Percentiles rank a stretch among this genome's conserved stretches.
phyloP scores from a whole-genome alignment of 2,113 vertebrate genomes.

The Passer domesticus region DNA sequence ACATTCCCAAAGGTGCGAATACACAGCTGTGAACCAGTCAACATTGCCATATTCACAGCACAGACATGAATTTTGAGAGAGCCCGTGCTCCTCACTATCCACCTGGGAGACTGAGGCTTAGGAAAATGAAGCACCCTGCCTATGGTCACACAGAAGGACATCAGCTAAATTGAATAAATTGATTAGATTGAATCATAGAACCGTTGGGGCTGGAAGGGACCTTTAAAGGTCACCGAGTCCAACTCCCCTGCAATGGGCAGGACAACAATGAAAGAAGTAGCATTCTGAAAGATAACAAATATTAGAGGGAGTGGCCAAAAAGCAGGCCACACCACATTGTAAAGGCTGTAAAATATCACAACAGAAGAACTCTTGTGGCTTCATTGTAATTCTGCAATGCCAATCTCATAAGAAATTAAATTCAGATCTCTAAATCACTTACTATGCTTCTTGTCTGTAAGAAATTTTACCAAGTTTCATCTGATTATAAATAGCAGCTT shows the following conservation, averaged over 20 bases:
- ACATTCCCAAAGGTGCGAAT: not conserved
- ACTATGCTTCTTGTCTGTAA: not conserved
- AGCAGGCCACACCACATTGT: not conserved
- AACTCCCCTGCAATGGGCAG: not conserved
- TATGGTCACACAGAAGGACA: not conserved
- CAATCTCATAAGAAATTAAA: not conserved
- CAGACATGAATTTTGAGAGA: not conserved
- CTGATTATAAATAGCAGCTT: not conserved
- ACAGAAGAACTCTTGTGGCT: not conserved
- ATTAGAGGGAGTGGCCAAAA: not conserved
- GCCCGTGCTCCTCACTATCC: not conserved
- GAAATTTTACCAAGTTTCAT: not conserved
- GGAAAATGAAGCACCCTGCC: not conserved
- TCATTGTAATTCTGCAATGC: not conserved
- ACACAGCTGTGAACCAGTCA: not conserved
- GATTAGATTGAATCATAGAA: not conserved
- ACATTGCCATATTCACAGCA: not conserved
- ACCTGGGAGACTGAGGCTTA: accelerated
- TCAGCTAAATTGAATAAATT: not conserved
- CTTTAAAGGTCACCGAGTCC: not conserved
- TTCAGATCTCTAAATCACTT: not conserved
- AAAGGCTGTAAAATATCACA: not conserved
- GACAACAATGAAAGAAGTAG: not conserved
- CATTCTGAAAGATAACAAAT: not conserved
- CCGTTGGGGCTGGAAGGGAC: not conserved